phyloP scores from a whole-genome alignment of 2,113 vertebrate genomes.

The Bufo bufo region DNA sequence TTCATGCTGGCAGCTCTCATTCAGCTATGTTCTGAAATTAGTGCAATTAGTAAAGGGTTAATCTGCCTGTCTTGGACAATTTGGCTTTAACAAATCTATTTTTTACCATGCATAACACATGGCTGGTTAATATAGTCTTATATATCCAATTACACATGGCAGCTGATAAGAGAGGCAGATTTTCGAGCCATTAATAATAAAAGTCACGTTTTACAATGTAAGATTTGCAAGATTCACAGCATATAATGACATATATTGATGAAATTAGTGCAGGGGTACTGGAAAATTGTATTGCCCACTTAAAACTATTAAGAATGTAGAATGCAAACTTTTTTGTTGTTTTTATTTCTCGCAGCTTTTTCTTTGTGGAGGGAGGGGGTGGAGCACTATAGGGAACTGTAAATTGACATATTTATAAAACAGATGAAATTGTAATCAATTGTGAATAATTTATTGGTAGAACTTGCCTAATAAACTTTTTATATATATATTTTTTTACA shows the following conservation, averaged over 20 bases:
- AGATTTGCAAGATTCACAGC: neutral
- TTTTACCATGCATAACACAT: neutral
- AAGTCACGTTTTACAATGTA: neutral
- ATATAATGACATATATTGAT: neutral
- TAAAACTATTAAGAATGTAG: neutral
- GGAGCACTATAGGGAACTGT: too few species aligned
- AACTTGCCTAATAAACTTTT: too few species aligned
- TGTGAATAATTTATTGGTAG: too few species aligned
- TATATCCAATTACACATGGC: neutral
- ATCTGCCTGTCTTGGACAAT: neutral
- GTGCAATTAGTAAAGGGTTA: neutral
- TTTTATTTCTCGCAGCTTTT: neutral
- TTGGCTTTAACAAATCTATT: neutral
- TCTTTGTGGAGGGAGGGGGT: neutral
- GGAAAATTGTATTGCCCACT: neutral
- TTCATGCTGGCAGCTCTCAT: neutral
- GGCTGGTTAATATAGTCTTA: neutral
- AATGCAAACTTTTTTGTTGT: too few species aligned
- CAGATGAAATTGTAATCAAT: too few species aligned
- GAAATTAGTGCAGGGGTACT: neutral
- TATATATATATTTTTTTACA: too few species aligned
- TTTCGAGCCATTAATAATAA: neutral
- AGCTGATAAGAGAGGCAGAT: neutral
- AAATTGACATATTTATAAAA: too few species aligned
- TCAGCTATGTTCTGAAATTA: neutral